Conservation (phyloP, 2,888 invertebrate genomes). For the Mylabris sibirica region DNA sequence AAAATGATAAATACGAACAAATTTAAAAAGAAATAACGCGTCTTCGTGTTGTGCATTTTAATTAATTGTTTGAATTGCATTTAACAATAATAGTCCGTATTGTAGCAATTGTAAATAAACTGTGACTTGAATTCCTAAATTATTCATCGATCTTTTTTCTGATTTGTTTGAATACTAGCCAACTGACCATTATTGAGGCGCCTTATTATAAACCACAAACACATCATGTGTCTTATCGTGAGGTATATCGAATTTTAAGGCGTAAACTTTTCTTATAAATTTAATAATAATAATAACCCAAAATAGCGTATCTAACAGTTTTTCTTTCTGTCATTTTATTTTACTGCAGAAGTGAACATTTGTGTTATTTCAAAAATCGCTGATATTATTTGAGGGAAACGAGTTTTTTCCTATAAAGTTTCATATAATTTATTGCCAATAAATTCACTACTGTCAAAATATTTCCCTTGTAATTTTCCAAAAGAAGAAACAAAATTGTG, state of each 20-base stretch:
- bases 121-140: not conserved
- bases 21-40: not conserved
- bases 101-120: not conserved
- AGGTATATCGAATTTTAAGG: not conserved
- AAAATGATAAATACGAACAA: not conserved
- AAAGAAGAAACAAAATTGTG: no score
- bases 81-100: not conserved
- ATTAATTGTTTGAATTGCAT: constrained; percentile 1
- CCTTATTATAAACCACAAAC: not conserved
- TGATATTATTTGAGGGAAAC: no score
- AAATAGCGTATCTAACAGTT: not conserved
- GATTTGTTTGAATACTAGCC: not conserved
- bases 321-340: no score
- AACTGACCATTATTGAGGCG: not conserved
- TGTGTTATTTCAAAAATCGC: no score
- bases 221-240: not conserved
- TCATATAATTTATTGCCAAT: no score
- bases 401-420: no score
- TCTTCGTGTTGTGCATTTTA: not conserved
- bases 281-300: not conserved
- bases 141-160: not conserved
- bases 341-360: no score
- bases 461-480: no score
- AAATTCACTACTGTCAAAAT: no score
- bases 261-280: not conserved